Percentiles rank a stretch among this genome's conserved stretches.
Conservation (phyloP, 2,113 vertebrate genomes). For the Sterrhoptilus dennistouni region DNA sequence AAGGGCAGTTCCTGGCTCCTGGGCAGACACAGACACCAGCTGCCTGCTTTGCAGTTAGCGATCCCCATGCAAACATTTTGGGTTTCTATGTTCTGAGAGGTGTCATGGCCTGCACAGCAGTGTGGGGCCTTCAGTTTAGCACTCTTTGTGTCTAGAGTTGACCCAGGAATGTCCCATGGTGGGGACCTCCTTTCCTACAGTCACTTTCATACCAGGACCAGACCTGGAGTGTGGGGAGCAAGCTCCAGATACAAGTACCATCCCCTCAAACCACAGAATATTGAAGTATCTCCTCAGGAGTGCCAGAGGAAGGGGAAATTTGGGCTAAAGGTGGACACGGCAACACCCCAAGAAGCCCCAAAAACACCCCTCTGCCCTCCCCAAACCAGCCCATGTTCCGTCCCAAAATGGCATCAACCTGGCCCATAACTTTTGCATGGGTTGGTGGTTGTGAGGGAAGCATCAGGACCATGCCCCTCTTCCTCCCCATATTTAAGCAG, state of each 20-base stretch:
- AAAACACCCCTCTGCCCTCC: background rate
- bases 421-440: background rate
- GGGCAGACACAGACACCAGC: background rate
- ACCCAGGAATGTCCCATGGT: background rate
- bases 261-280: background rate
- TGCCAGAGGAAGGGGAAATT: background rate
- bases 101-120: background rate
- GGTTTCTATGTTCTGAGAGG: background rate
- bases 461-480: too few relatives aligned
- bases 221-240: background rate
- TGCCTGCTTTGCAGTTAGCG: background rate
- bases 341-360: background rate
- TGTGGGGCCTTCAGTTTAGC: background rate
- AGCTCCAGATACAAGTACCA: background rate
- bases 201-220: background rate
- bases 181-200: background rate
- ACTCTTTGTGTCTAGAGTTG: background rate
- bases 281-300: background rate
- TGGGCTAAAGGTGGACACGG: background rate
- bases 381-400: background rate
- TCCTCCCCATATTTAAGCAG: too few relatives aligned
- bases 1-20: background rate
- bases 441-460: background rate
- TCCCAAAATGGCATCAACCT: background rate
- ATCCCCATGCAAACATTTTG: background rate